phyloP scores from a whole-genome alignment of 1,140 invertebrate genomes.

The Copidosoma floridanum region DNA sequence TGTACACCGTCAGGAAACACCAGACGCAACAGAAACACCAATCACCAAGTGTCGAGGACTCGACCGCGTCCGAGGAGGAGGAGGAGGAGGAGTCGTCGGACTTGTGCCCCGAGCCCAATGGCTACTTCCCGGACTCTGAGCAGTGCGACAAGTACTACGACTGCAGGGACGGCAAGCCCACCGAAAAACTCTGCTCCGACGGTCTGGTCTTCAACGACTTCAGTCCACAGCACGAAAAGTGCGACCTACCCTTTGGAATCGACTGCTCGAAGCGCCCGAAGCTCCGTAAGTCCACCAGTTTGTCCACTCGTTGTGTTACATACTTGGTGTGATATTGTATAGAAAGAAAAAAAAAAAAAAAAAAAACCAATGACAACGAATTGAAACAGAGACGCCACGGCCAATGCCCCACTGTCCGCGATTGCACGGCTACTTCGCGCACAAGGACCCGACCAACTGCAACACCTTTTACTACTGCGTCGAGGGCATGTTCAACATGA shows the following conservation, averaged over 20 bases:
- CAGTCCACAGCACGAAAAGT: constrained; percentile 77
- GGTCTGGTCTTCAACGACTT: constrained; percentile 92
- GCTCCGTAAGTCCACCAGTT: constrained; percentile 71
- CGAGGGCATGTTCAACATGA: constrained; percentile 85
- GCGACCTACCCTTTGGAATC: constrained; percentile 82
- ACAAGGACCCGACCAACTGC: constrained; percentile 76
- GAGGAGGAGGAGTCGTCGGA: constrained; percentile 51
- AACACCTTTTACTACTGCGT: constrained; percentile 91
- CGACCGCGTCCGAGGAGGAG: constrained; percentile 38
- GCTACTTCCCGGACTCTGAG: constrained; percentile 80
- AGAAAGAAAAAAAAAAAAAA: too few relatives aligned
- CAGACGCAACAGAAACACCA: not conserved
- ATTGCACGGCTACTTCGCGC: constrained; percentile 84
- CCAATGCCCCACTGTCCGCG: constrained; percentile 75
- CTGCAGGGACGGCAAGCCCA: constrained; percentile 71
- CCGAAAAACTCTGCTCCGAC: constrained; percentile 80
- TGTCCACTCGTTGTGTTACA: too few relatives aligned
- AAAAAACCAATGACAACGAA: too few relatives aligned
- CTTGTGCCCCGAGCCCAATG: constrained; percentile 78
- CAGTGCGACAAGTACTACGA: constrained; percentile 91
- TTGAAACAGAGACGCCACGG: constrained; percentile 70
- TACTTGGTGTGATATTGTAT: too few relatives aligned
- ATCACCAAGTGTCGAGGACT: constrained; percentile 2
- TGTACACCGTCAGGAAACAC: constrained; percentile 18
- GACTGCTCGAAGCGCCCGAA: constrained; percentile 76